Percentiles rank a stretch among this genome's conserved stretches.
These are phyloP conservation scores for Heliocidaris tuberculata DNA, from an alignment of 35 echinoderm and acorn worm genomes.

Conservation along the genomic window DNA sequence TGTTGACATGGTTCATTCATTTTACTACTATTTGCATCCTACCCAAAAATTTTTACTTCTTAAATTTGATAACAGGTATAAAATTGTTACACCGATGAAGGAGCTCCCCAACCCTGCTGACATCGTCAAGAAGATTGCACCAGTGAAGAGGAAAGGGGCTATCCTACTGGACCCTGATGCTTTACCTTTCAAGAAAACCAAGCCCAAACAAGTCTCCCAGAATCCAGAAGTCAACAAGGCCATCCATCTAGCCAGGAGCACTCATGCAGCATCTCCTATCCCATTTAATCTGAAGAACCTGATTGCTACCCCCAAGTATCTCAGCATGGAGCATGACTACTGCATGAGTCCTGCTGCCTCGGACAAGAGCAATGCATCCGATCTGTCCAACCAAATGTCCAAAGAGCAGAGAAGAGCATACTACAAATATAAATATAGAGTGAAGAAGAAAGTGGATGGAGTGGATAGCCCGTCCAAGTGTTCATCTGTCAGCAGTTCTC, in stretches of 20 bases:
- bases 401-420: slow-evolving; percentile 35
- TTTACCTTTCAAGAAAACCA: background rate
- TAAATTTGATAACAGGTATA: background rate
- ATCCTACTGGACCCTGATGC: slow-evolving; percentile 7
- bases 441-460: slow-evolving; percentile 17
- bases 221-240: background rate
- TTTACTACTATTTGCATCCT: no score
- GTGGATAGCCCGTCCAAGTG: slow-evolving; percentile 8
- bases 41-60: no score
- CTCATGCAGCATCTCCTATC: background rate
- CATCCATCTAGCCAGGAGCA: slow-evolving; percentile 16
- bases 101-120: background rate
- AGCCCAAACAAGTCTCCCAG: background rate
- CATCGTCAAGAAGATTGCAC: slow-evolving; percentile 17
- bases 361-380: slow-evolving; percentile 27
- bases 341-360: slow-evolving; percentile 30
- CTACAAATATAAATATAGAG: slow-evolving; percentile 43
- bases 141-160: slow-evolving; percentile 37
- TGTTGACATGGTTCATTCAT: no score
- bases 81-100: background rate
- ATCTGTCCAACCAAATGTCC: background rate
- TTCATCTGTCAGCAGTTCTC: slow-evolving; percentile 15
- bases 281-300: slow-evolving; percentile 12
- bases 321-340: slow-evolving; percentile 50
- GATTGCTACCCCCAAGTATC: slow-evolving; percentile 28